Evolutionary conservation across 2,113 vertebrate genomes (phyloP).

Genomic region (Aphelocoma coerulescens): DNA sequence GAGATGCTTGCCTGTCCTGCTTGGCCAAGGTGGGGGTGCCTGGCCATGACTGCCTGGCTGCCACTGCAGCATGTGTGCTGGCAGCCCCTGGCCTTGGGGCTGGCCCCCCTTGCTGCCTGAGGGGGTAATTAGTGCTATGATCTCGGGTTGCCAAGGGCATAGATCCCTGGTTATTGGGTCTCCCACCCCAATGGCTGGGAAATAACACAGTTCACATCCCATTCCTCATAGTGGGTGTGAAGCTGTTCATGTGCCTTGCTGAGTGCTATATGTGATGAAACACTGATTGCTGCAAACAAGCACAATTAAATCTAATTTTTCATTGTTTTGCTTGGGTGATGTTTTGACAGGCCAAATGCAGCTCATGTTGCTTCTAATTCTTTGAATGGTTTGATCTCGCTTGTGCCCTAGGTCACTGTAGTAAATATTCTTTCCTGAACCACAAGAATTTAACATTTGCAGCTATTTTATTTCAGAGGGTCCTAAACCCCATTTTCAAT

Average conservation of each 20-base stretch:
- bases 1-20: background rate
- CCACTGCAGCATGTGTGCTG: background rate
- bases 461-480: background rate
- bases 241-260: accelerated
- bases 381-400: background rate
- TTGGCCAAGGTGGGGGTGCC: background rate
- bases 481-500: background rate
- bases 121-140: background rate
- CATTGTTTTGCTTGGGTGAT: background rate
- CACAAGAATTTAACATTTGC: background rate
- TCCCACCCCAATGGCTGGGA: background rate
- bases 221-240: background rate
- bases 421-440: background rate
- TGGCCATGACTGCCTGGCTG: background rate
- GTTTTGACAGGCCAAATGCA: background rate
- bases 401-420: background rate
- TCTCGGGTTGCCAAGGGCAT: background rate
- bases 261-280: background rate
- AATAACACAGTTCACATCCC: background rate
- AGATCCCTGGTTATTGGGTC: background rate
- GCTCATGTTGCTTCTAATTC: background rate
- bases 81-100: background rate
- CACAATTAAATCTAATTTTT: background rate
- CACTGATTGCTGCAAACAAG: background rate
- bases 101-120: accelerated